These are phyloP conservation scores for Zoanthus gigantus DNA, from an alignment of 92 coral and sea anemone species.

Conservation along the genomic window DNA sequence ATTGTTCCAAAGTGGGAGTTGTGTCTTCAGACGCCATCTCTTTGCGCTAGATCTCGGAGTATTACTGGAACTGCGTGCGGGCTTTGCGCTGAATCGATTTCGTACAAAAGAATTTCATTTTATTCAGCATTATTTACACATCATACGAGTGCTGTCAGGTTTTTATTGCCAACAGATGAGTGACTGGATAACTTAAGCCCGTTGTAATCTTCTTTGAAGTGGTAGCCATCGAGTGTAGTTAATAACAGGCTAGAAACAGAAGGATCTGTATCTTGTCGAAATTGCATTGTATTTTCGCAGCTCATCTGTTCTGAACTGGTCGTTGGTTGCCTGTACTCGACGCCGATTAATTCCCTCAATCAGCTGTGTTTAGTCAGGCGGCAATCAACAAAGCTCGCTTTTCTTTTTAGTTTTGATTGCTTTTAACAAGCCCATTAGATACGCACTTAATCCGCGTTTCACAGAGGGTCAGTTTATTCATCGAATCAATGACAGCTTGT, in stretches of 20 bases:
- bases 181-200: conserved; percentile 76
- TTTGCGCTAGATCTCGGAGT: conserved; percentile 23
- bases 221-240: conserved; percentile 12
- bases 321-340: conserved; percentile 31
- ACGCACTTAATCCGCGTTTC: conserved; percentile 49
- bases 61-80: conserved; percentile 31
- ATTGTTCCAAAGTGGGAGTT: neutral
- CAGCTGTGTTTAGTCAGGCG: conserved; percentile 57
- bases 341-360: conserved; percentile 61
- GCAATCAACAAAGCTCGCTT: conserved; percentile 74
- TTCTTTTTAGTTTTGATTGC: conserved; percentile 89
- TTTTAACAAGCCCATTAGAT: conserved; percentile 81
- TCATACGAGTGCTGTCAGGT: conserved; percentile 69
- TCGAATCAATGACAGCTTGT: conserved; percentile 51
- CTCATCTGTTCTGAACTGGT: conserved; percentile 16
- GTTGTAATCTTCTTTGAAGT: conserved; percentile 67
- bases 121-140: conserved; percentile 79
- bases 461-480: conserved; percentile 46
- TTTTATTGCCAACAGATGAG: conserved; percentile 78
- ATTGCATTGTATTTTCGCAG: conserved; percentile 12
- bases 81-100: conserved; percentile 66
- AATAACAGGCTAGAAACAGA: neutral
- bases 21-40: conserved; percentile 15
- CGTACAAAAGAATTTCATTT: conserved; percentile 68
- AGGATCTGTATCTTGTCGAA: conserved; percentile 4